Evolutionary conservation across 2,888 invertebrate species (phyloP).

Genomic region (Drosophila nr. fundita): DNA sequence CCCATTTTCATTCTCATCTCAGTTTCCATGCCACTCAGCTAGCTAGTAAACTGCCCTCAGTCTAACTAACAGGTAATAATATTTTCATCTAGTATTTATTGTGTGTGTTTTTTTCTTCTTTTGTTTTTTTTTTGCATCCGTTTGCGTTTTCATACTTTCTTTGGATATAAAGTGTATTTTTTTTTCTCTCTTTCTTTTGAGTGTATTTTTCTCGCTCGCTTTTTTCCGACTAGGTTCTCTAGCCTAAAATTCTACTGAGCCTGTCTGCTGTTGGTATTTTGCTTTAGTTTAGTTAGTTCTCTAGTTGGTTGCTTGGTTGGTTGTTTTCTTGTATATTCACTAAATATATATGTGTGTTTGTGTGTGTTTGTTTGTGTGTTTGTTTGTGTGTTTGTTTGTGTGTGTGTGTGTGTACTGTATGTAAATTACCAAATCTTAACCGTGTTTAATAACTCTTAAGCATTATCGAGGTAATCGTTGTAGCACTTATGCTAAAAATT

Average conservation of each 20-base stretch:
- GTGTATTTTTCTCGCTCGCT: background rate
- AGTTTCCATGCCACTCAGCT: constrained; percentile 29
- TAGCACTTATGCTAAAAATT: constrained; percentile 82
- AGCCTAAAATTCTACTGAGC: constrained; percentile 46
- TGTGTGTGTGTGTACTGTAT: constrained; percentile 52
- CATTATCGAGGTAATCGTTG: constrained; percentile 83
- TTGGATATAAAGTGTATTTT: constrained; percentile 34
- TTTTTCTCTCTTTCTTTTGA: constrained; percentile 1
- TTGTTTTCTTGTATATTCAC: constrained; percentile 51
- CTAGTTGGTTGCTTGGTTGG: constrained; percentile 54
- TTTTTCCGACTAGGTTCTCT: constrained; percentile 26
- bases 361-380: constrained; percentile 52
- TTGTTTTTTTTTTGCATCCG: constrained; percentile 6
- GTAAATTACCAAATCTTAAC: constrained; percentile 74
- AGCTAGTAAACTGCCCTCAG: constrained; percentile 64
- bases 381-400: constrained; percentile 32
- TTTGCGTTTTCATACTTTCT: constrained; percentile 6
- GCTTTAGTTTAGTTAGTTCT: constrained; percentile 42
- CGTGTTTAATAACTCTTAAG: constrained; percentile 72
- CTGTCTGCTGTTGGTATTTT: constrained; percentile 42
- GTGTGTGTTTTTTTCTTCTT: constrained; percentile 27
- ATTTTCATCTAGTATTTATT: constrained; percentile 62
- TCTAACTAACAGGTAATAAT: constrained; percentile 75
- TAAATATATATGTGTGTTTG: constrained; percentile 49
- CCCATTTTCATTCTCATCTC: background rate